Conservation (phyloP, 2,888 invertebrate species). For the Bembecia ichneumoniformis region DNA sequence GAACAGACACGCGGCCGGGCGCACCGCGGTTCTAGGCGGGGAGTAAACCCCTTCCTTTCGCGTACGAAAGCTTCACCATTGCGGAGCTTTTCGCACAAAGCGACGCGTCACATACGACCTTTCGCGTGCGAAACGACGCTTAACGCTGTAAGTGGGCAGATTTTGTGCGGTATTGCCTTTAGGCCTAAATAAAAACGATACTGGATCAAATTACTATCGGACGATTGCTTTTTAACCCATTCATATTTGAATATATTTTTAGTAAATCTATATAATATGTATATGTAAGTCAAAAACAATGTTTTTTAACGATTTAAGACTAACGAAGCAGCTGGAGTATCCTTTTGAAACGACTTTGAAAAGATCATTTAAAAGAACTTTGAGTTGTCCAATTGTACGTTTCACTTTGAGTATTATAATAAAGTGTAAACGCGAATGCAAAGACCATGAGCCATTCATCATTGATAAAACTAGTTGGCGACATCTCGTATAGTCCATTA, state of each 20-base stretch:
- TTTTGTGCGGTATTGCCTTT: slow-evolving; percentile 60
- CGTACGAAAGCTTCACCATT: slow-evolving; percentile 47
- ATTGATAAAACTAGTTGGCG: slow-evolving; percentile 51
- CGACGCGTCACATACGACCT: slow-evolving; percentile 31
- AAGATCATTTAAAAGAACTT: too few relatives aligned
- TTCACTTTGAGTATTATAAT: slow-evolving; percentile 12
- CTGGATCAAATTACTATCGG: slow-evolving; percentile 32
- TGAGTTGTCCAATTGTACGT: too few relatives aligned
- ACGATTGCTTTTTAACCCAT: slow-evolving; percentile 17
- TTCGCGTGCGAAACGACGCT: slow-evolving; percentile 33
- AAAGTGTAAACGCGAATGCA: slow-evolving; percentile 1
- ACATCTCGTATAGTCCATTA: slow-evolving; percentile 40
- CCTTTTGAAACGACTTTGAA: too few relatives aligned
- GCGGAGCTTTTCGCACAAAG: slow-evolving; percentile 53
- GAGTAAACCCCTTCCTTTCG: slow-evolving; percentile 55
- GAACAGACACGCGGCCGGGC: slow-evolving; percentile 9
- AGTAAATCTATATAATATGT: background rate
- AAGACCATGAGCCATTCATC: slow-evolving; percentile 33
- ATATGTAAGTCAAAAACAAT: too few relatives aligned
- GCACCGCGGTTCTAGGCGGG: slow-evolving; percentile 37
- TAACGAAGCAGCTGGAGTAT: too few relatives aligned
- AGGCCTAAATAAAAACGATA: slow-evolving; percentile 59
- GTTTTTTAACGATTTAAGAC: too few relatives aligned
- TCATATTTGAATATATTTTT: slow-evolving; percentile 1
- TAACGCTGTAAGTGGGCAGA: slow-evolving; percentile 69